Base-by-base conservation (phyloP, 2,888 invertebrate genomes). In the Peribatodes rhomboidaria region DNA sequence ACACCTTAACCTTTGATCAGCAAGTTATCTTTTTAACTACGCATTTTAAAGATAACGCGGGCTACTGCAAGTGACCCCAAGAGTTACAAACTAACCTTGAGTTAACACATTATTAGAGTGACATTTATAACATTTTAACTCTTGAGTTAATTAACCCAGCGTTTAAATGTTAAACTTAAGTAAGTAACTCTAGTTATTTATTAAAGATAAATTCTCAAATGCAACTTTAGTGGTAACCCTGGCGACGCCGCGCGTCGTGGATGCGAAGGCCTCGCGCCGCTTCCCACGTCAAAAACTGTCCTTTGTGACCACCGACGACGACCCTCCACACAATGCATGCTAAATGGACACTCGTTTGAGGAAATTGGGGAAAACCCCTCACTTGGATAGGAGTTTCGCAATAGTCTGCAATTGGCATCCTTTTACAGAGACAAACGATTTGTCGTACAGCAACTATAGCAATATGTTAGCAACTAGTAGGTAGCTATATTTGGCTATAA, bases 271-370 rank as follows among this genome's bases (percentile, higher is more conserved):
- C 78, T 67, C 46, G 62, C 65, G 70, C 74, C 67, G 70, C 70
- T 87, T 87, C 87, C 78, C 87, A 87, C 87, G 83, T 60, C 67
- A 79, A 81, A 78, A 83, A 69, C 77, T 82, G 85, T 85, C 84
- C 83, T 85, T 85, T 86, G 85, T 79, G 69, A 10, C 39, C 50
- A 44, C 61, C 60, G 64, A 61, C 58, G 70, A 63, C 70, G 27
- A 9, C 71, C 70, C 66, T 35, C 73, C 67, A 52, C 49, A 61
- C 52, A 56, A 64, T 65, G 60, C 61, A 52, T 61, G 53, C 46
- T 53, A 53, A 46, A 46, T 37, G 57, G 22, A 44, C 39, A 44
- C 37, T 37, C 18, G 42, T 53, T 57, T 41, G n/a, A 20, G 35
- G 13, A 58, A 54, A 64, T 64, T 64, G 35, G 58, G 58, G 63